Evolutionary conservation across 2,888 invertebrate genomes (phyloP), one percentile per base, ranked within the genome.

Genomic region (Perdita meconis): DNA sequence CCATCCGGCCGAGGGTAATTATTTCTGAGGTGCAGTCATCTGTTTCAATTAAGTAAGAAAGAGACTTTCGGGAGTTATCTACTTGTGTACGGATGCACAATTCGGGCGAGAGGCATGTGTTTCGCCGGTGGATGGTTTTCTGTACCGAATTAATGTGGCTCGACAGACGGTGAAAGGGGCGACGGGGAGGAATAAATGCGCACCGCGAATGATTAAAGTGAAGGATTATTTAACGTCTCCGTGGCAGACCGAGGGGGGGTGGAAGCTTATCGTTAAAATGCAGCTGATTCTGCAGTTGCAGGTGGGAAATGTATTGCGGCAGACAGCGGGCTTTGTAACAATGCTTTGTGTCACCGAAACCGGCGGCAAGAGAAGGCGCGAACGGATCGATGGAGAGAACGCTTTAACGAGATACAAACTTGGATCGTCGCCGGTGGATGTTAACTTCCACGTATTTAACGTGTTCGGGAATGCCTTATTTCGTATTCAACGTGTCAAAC

Each of bases 401-500:
- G 55, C 60, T 75, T 61, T 63, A 76, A 57, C 51, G 50, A 67
- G 55, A 60, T 59, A 74, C 60, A 66, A 60, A 74, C 55, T 42
- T 16, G 26, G 34, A 61, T 61, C 42, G 40, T 50, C 24, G 12
- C 13, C 24, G 6, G 26, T 44, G 63, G 63, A 53, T 68, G 77
- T 69, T 77, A 78, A 77, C 78, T 65, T 69, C 67, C 38, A 36
- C 51, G 57, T 53, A 51, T 66, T 78, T 66, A 77, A 77, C 44
- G 36, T 40, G 44, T 40, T 44, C 61, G 2, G 13, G 22, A 51
- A 50, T 42, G 42, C 40, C 50, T 70, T 78, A 61, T 61, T 70
- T 44, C 57, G 59, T 34, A 69, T 69, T 64, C 77, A 59, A 76
- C 51, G 30, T 65, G 61, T 51, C 55, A 53, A 76, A 68, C 44